Evolutionary conservation across 2,797 vertebrate species (phyloP).

Genomic region (Synaphobranchus kaupii): DNA sequence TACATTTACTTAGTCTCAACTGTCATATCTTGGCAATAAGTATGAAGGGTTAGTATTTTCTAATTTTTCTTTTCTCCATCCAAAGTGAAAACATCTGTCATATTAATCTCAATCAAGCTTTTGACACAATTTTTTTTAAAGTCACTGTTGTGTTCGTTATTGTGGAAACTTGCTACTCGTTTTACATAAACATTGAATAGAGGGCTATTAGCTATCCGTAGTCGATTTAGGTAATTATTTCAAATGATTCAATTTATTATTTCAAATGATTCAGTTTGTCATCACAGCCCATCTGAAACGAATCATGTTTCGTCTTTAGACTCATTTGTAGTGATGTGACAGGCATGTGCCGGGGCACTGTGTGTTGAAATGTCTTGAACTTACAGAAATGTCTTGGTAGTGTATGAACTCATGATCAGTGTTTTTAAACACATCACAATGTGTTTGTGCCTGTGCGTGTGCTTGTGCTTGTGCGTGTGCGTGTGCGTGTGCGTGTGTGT

Average conservation of each 20-base stretch:
- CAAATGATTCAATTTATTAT: constrained; percentile 23
- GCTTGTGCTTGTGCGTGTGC: too few relatives aligned
- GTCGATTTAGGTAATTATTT: constrained; percentile 28
- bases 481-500: too few relatives aligned
- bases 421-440: not conserved
- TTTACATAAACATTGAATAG: constrained; percentile 27
- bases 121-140: constrained; percentile 12
- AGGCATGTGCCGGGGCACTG: not conserved
- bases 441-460: not conserved
- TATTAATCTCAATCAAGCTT: constrained; percentile 32
- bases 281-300: constrained; percentile 9
- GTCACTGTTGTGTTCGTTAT: constrained; percentile 6
- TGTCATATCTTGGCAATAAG: constrained; percentile 16
- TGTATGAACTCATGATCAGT: not conserved
- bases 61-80: constrained; percentile 26
- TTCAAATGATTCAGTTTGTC: constrained; percentile 28
- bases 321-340: constrained; percentile 9
- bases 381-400: not conserved
- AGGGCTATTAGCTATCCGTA: constrained; percentile 7
- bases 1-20: constrained; percentile 19
- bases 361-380: not conserved
- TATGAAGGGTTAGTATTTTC: constrained; percentile 18
- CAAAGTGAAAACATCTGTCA: constrained; percentile 25
- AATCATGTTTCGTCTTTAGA: constrained; percentile 9
- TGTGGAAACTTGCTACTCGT: constrained; percentile 14